Conservation (phyloP, 2,888 invertebrate genomes). For the Galeruca laticollis region DNA sequence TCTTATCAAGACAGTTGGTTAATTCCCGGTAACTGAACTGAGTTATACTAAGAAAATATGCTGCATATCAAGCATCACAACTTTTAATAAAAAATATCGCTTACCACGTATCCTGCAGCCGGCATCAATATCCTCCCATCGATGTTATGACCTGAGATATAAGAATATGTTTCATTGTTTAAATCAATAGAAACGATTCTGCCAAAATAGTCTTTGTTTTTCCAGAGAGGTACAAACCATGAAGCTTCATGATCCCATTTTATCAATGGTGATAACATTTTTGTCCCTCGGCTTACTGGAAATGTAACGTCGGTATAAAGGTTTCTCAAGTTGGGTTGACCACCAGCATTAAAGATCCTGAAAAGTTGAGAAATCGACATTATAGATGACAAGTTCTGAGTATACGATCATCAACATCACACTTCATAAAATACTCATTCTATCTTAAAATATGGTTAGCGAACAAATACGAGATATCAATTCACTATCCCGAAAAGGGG, state of each 20-base stretch:
- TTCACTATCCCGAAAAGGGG: no score
- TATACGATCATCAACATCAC: no score
- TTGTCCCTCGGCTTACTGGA: slow-evolving; percentile 87
- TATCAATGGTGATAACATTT: slow-evolving; percentile 84
- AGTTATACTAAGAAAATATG: no score
- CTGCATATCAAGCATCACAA: no score
- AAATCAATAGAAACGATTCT: slow-evolving; percentile 84
- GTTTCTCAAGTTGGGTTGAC: slow-evolving; percentile 78
- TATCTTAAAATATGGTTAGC: no score
- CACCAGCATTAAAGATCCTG: slow-evolving; percentile 81
- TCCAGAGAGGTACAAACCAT: slow-evolving; percentile 79
- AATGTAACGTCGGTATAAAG: slow-evolving; percentile 79
- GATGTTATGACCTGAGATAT: slow-evolving; percentile 49
- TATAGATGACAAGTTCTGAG: no score
- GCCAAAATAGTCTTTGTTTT: slow-evolving; percentile 76
- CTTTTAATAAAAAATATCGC: neutral
- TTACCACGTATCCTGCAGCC: slow-evolving; percentile 70
- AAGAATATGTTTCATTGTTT: slow-evolving; percentile 36
- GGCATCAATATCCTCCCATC: slow-evolving; percentile 68
- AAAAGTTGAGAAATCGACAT: no score
- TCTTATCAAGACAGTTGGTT: no score
- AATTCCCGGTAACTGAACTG: no score
- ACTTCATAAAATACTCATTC: no score
- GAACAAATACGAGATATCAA: no score
- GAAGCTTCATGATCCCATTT: slow-evolving; percentile 88